A percentile compares a stretch with the other conserved stretches of the same genome.
Conservation (phyloP, 2,888 invertebrate genomes). For the Drepanosiphum platanoidis region DNA sequence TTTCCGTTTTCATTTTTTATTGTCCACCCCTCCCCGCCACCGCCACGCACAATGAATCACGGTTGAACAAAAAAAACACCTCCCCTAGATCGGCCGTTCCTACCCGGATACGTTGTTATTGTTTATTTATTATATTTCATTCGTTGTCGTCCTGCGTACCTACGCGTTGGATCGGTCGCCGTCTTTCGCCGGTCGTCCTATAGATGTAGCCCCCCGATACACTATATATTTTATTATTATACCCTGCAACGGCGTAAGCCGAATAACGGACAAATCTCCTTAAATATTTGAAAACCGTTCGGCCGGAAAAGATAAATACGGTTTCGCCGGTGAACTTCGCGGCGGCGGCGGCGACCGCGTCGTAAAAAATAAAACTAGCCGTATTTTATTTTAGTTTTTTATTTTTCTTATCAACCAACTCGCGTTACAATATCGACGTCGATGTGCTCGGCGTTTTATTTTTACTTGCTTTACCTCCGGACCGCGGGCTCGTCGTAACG, state of each 20-base stretch:
- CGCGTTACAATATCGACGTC: too few relatives aligned
- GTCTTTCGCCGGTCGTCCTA: neutral
- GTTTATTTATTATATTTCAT: neutral
- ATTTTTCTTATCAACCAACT: too few relatives aligned
- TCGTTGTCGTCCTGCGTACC: too few relatives aligned
- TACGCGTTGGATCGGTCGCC: too few relatives aligned
- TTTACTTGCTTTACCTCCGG: too few relatives aligned
- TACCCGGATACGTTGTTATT: conserved; percentile 5
- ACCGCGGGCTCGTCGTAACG: too few relatives aligned
- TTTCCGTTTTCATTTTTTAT: conserved; percentile 36
- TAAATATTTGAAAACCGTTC: conserved; percentile 14
- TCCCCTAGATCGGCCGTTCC: neutral
- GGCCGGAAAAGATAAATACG: conserved; percentile 12
- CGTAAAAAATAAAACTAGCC: neutral
- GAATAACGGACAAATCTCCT: neutral
- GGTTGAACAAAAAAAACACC: neutral
- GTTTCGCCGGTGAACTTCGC: neutral
- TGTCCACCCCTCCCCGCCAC: neutral
- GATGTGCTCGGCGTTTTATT: too few relatives aligned
- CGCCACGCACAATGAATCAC: conserved; percentile 8
- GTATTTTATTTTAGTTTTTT: neutral
- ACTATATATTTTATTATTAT: neutral
- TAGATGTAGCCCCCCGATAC: neutral
- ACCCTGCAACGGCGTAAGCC: neutral
- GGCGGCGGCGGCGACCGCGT: neutral